Evolutionary conservation across 2,888 invertebrate genomes (phyloP), one percentile per base, ranked within the genome.

Genomic region (Epinotia ramella): DNA sequence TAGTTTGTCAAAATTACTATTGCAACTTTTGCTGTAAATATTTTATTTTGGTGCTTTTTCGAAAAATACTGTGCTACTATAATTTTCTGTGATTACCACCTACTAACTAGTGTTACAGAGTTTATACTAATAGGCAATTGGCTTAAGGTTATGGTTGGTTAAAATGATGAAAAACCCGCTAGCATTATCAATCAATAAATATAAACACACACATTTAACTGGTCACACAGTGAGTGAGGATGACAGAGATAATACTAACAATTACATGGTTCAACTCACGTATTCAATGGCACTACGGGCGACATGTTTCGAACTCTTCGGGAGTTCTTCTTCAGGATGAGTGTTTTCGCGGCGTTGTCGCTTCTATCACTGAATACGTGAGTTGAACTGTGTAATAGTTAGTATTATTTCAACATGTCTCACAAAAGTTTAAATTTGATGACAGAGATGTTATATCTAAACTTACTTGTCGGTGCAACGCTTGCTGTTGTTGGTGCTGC

Each of bases 381-480:
- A n/a, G n/a, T n/a, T n/a, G n/a, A n/a, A n/a, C n/a, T n/a, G n/a
- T n/a, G n/a, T n/a, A n/a, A n/a, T n/a, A n/a, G n/a, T n/a, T n/a
- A n/a, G n/a, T n/a, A n/a, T n/a, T n/a, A n/a, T n/a, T n/a, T n/a
- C n/a, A n/a, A n/a, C n/a, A n/a, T n/a, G n/a, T n/a, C n/a, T n/a
- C n/a, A n/a, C n/a, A n/a, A n/a, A n/a, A n/a, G n/a, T n/a, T n/a
- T n/a, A n/a, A n/a, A n/a, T n/a, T n/a, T n/a, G n/a, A n/a, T n/a
- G n/a, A n/a, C n/a, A n/a, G 53, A n/a, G 13, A 53, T n/a, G 1
- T 53, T n/a, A 53, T 16, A 33, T 33, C 53, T 73, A 65, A 44
- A 81, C 80, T 82, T 77, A 88, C 87, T 82, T 88, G 93, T 84
- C 93, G 87, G 78, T 92, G 92, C 77, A 92, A 82, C 53, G 90